These are phyloP conservation scores for Maconellicoccus hirsutus DNA, from an alignment of 1,140 invertebrate species.

Conservation along the genomic window DNA sequence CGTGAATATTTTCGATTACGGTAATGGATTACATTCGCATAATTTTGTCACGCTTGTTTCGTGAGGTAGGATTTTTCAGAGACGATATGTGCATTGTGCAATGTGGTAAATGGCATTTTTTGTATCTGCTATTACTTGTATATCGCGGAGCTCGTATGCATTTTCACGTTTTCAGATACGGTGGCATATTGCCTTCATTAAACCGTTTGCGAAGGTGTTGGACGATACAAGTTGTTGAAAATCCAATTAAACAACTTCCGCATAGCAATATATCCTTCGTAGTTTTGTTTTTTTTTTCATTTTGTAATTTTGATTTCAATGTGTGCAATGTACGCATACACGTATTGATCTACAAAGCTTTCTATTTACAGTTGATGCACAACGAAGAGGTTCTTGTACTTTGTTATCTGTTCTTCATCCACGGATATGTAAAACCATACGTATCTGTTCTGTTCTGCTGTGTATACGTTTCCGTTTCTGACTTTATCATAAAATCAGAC, in stretches of 20 bases:
- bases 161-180: neutral
- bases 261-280: slow-evolving; percentile 3
- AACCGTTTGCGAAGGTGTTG: neutral
- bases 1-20: too few species aligned
- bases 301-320: neutral
- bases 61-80: too few species aligned
- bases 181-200: neutral
- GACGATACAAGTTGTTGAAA: neutral
- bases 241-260: slow-evolving; percentile 2
- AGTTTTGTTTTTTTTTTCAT: neutral
- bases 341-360: neutral
- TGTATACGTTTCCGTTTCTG: slow-evolving; percentile 13
- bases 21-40: too few species aligned
- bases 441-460: neutral
- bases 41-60: too few species aligned
- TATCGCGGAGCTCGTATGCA: too few species aligned
- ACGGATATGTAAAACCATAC: slow-evolving; percentile 19
- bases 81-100: too few species aligned
- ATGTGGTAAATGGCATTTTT: too few species aligned
- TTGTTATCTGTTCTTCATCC: slow-evolving; percentile 18
- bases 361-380: slow-evolving; percentile 19
- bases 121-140: too few species aligned
- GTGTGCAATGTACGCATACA: neutral
- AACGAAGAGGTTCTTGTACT: slow-evolving; percentile 13
- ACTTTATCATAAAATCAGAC: slow-evolving; percentile 16